Conservation (phyloP, 2,113 vertebrate genomes). For the Psilopsiagon aurifrons region DNA sequence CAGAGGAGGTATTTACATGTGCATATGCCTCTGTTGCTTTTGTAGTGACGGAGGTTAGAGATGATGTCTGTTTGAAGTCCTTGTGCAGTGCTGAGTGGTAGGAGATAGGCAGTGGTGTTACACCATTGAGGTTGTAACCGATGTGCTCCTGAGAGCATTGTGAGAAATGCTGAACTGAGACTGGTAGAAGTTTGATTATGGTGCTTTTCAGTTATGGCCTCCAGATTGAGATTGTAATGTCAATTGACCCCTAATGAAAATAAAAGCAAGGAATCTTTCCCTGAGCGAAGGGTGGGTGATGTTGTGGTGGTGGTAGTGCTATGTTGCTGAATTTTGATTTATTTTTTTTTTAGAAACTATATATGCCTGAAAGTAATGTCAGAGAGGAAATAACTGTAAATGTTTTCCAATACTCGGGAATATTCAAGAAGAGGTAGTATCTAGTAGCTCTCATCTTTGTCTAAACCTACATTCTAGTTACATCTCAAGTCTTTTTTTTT, state of each 20-base stretch:
- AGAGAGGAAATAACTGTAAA: not conserved
- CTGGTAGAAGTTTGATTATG: too few species aligned
- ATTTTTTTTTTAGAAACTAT: not conserved
- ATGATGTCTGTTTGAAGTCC: accelerated
- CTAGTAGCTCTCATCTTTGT: not conserved
- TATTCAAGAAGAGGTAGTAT: not conserved
- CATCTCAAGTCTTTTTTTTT: not conserved
- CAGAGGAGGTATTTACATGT: accelerated
- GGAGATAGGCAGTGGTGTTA: not conserved
- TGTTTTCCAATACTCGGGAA: not conserved
- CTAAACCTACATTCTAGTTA: not conserved
- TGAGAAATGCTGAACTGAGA: too few species aligned
- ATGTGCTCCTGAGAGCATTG: not conserved
- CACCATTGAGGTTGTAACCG: accelerated
- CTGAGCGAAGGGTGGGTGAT: not conserved
- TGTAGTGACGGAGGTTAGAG: not conserved
- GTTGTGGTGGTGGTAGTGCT: not conserved
- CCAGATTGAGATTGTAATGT: not conserved
- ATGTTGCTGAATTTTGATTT: not conserved
- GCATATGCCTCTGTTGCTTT: accelerated
- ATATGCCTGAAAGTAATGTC: not conserved
- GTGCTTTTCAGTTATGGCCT: not conserved
- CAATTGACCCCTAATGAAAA: not conserved
- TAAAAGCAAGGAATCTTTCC: not conserved
- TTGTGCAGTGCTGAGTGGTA: accelerated